A percentile compares a stretch with the other conserved stretches of the same genome.
Conservation (phyloP, 1,140 invertebrate genomes). For the Drosophila punjabiensis region DNA sequence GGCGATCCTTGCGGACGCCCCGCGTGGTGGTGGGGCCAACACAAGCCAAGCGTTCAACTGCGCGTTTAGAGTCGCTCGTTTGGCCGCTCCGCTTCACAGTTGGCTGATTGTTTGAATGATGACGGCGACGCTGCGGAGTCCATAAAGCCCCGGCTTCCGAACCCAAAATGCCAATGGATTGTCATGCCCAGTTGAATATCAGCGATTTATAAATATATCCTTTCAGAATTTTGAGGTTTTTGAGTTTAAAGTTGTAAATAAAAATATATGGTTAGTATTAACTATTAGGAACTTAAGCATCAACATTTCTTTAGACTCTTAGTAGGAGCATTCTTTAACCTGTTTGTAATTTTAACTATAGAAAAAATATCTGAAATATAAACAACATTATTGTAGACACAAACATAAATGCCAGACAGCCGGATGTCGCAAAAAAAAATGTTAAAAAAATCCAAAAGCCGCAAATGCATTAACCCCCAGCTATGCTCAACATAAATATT, state of each 20-base stretch:
- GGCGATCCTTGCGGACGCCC: conserved; percentile 11
- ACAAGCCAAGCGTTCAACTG: conserved; percentile 79
- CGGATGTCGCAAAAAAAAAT: neutral
- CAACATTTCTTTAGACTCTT: neutral
- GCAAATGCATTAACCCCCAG: neutral
- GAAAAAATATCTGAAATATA: neutral
- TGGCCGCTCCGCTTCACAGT: conserved; percentile 75
- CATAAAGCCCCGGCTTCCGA: conserved; percentile 64
- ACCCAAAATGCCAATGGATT: conserved; percentile 71
- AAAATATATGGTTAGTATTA: neutral
- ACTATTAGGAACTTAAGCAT: neutral
- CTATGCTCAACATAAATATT: neutral
- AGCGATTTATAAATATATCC: conserved; percentile 38
- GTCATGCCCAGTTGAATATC: conserved; percentile 72
- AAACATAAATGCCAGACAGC: neutral
- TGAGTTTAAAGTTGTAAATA: neutral
- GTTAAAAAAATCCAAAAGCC: neutral
- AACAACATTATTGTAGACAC: neutral
- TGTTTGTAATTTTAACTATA: neutral
- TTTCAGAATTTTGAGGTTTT: conserved; percentile 12
- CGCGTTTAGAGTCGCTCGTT: conserved; percentile 79
- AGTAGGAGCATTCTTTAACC: neutral
- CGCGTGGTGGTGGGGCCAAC: conserved; percentile 24
- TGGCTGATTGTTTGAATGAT: conserved; percentile 83
- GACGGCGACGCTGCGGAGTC: conserved; percentile 60